phyloP scores from a whole-genome alignment of 2,113 vertebrate genomes.

The Apteryx owenii region DNA sequence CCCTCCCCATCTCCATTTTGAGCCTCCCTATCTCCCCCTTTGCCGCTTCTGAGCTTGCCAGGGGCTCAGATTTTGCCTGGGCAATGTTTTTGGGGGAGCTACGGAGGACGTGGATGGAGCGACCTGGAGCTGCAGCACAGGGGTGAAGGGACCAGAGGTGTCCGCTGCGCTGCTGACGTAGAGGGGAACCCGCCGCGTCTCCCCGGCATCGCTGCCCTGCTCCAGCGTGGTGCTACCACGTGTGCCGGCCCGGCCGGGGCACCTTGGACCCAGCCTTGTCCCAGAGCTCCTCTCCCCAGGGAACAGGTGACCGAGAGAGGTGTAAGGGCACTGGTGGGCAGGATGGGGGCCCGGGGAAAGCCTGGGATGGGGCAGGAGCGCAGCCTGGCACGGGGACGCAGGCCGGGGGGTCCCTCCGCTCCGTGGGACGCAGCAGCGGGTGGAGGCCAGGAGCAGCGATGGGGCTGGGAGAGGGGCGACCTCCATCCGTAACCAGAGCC shows the following conservation, averaged over 20 bases:
- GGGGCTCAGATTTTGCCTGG: neutral
- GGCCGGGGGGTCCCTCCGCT: neutral
- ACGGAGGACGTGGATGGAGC: neutral
- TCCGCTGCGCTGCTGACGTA: fast-evolving
- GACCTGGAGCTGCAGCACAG: neutral
- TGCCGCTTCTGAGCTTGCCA: too few relatives aligned
- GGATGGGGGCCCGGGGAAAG: neutral
- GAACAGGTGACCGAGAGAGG: fast-evolving
- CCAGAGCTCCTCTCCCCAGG: neutral
- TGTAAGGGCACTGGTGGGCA: neutral
- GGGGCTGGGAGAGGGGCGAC: neutral
- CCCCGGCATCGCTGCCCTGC: neutral
- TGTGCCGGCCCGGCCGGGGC: too few relatives aligned
- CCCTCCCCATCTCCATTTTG: too few relatives aligned
- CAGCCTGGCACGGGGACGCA: neutral
- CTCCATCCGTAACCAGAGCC: neutral
- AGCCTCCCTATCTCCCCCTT: too few relatives aligned
- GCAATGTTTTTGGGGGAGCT: neutral
- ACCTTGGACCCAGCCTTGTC: neutral
- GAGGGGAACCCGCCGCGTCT: fast-evolving
- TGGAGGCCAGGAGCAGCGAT: neutral
- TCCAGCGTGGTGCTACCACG: neutral
- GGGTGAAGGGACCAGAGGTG: fast-evolving
- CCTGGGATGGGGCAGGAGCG: neutral
- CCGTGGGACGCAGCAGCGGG: fast-evolving